These are phyloP conservation scores for Wasmannia auropunctata DNA, from an alignment of 1,140 invertebrate species.

Conservation along the genomic window DNA sequence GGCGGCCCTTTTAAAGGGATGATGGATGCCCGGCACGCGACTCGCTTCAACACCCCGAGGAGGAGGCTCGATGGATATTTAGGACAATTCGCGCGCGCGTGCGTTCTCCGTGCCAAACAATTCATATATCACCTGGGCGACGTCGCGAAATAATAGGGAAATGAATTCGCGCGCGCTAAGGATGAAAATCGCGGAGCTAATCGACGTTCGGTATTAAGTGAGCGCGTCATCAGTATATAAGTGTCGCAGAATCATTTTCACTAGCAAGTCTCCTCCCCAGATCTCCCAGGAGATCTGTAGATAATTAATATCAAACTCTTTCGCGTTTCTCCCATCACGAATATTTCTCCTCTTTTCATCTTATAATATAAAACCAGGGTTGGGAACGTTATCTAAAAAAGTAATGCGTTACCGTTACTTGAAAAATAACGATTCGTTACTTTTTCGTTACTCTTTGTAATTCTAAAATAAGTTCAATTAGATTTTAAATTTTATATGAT, in stretches of 20 bases:
- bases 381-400: too few species aligned
- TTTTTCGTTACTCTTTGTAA: too few species aligned
- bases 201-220: slow-evolving; percentile 29
- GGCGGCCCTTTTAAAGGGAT: slow-evolving; percentile 81
- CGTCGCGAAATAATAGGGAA: slow-evolving; percentile 85
- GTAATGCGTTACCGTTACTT: too few species aligned
- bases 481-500: too few species aligned
- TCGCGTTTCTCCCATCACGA: not conserved
- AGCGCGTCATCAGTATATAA: slow-evolving; percentile 51
- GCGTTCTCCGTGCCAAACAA: slow-evolving; percentile 82
- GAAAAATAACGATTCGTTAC: too few species aligned
- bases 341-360: not conserved
- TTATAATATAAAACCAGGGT: too few species aligned
- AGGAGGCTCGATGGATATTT: slow-evolving; percentile 69
- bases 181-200: slow-evolving; percentile 78
- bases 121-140: slow-evolving; percentile 84
- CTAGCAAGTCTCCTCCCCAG: not conserved
- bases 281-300: not conserved
- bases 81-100: slow-evolving; percentile 78
- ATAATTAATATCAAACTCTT: not conserved
- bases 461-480: too few species aligned
- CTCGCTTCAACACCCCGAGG: slow-evolving; percentile 79
- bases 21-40: slow-evolving; percentile 85
- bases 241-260: slow-evolving; percentile 31
- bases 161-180: slow-evolving; percentile 83